Evolutionary conservation across 2,888 invertebrate species (phyloP), one percentile per base, ranked within the genome.

Genomic region (Scelioninae gen. 1): DNA sequence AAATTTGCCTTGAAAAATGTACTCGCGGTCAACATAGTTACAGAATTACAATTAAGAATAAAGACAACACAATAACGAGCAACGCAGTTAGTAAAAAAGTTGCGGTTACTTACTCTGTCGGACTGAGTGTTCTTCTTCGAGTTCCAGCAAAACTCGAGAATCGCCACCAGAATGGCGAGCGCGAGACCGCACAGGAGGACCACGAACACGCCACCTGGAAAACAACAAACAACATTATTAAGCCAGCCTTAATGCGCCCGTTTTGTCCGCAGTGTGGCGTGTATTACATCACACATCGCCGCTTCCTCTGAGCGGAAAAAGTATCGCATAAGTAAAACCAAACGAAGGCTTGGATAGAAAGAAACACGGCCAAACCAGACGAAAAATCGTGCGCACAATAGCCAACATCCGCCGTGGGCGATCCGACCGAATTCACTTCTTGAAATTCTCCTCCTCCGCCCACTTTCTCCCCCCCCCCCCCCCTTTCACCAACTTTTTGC

Each of bases 141-240:
- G 91, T 98, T 97, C 97, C 97, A 98, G 88, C 97, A 97, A 92
- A 99, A 98, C 91, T 99, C 98, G 87, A 98, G 93, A 79, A 99
- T 96, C 8, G 98, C 98, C 4, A 98, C 97, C 68, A 98, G 94
- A 81, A 98, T 96, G 0, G 98, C 98, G 32, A 98, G 91, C 0
- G 97, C 97, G 58, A 99, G 93, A 0, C 99, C 99, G 85, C 97
- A 98, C 0, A 99, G 94, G 0, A 99, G 94, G 0, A 99, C 98
- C 34, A 99, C 98, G 92, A 99, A 99, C 0, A 99, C 98, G 0
- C 99, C 99, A 84, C 97, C 97, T 96, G 92, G 3, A 93, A 92
- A 85, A 86, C 77, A 85, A 84, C 62, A 62, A 84, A 80, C 47
- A 47, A 53, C 31, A 32, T 69, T 76, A 77, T 82, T 69, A 56